These are phyloP conservation scores for Caenorhabditis panamensis DNA, from an alignment of 2,888 invertebrate species.

Conservation along the genomic window DNA sequence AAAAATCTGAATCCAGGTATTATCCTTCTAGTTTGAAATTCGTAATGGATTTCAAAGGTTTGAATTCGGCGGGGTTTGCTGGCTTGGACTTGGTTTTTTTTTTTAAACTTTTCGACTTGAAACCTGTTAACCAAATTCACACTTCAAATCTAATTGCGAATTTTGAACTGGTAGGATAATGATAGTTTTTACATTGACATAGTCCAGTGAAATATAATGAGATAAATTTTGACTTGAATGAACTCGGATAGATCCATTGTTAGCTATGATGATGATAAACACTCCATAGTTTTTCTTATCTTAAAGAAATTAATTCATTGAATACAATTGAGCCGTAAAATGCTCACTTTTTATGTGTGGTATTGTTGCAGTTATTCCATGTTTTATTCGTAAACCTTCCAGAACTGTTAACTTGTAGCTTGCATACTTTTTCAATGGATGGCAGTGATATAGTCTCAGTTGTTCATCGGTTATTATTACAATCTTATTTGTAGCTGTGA, in stretches of 20 bases:
- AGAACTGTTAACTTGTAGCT: slow-evolving; percentile 46
- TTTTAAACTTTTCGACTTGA: too few relatives aligned
- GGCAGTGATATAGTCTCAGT: slow-evolving; percentile 38
- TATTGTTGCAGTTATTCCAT: slow-evolving; percentile 24
- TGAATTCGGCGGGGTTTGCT: too few relatives aligned
- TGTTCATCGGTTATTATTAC: slow-evolving; percentile 46
- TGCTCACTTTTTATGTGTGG: slow-evolving; percentile 27
- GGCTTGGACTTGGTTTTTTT: too few relatives aligned
- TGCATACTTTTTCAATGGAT: slow-evolving; percentile 20
- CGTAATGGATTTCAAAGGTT: background rate
- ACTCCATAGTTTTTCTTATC: slow-evolving; percentile 21
- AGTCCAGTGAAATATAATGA: slow-evolving; percentile 3
- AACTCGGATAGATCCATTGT: slow-evolving; percentile 41
- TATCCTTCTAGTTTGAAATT: background rate
- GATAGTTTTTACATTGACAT: slow-evolving; percentile 15
- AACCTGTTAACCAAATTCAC: too few relatives aligned
- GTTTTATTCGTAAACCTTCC: slow-evolving; percentile 48
- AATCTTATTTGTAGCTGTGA: slow-evolving; percentile 37
- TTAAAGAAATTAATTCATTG: slow-evolving; percentile 11
- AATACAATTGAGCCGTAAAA: background rate
- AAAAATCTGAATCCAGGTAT: too few relatives aligned
- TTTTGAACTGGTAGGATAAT: too few relatives aligned
- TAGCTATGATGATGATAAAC: slow-evolving; percentile 28
- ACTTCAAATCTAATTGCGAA: too few relatives aligned
- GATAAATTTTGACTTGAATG: slow-evolving; percentile 33